Conservation (phyloP, 2,113 vertebrate species). For the Pithys albifrons region DNA sequence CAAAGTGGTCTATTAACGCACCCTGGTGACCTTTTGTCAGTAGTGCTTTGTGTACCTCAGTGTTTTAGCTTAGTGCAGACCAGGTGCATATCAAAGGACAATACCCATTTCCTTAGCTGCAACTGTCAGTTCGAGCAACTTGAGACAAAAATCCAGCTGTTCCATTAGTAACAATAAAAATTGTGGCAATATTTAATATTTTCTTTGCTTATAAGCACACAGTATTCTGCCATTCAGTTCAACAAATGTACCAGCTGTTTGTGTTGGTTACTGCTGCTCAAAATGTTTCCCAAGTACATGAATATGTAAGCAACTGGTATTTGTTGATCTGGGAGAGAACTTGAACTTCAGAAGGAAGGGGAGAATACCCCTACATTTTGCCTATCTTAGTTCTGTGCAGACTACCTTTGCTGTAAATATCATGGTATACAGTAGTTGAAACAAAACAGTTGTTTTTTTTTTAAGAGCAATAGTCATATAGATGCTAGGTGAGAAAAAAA, state of each 20-base stretch:
- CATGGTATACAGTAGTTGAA: background rate
- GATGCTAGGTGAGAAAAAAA: background rate
- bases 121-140: background rate
- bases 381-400: background rate
- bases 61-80: background rate
- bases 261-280: background rate
- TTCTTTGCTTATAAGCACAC: background rate
- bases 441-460: background rate
- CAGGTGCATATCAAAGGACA: rapidly evolving
- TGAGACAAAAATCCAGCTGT: background rate
- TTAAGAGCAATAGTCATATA: background rate
- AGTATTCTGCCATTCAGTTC: background rate
- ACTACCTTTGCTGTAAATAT: background rate
- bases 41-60: background rate
- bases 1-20: background rate
- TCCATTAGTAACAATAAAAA: background rate
- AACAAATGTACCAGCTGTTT: background rate
- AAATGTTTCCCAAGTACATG: background rate
- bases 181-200: background rate
- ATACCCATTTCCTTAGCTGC: background rate
- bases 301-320: background rate
- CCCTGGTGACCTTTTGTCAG: background rate
- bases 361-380: background rate
- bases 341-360: background rate
- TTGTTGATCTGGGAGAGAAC: background rate